phyloP scores from a whole-genome alignment of 2,797 vertebrate genomes.

The Atherinosoma microstoma region DNA sequence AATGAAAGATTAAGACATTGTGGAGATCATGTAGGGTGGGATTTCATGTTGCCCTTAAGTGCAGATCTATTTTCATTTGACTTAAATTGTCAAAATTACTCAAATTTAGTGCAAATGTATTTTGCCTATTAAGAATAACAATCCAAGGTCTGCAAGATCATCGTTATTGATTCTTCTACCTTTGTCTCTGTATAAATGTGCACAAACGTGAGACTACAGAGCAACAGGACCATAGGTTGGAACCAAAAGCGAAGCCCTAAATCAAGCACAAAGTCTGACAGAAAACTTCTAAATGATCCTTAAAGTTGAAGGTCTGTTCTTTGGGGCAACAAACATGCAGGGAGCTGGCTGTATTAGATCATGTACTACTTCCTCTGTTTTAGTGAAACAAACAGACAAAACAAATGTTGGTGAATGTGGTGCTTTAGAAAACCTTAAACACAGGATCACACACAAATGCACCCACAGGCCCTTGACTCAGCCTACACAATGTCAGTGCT shows the following conservation, averaged over 20 bases:
- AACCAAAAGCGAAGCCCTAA: slow-evolving; percentile 3
- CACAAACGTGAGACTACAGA: slow-evolving; percentile 3
- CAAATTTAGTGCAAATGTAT: slow-evolving; percentile 29
- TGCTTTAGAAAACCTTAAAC: slow-evolving; percentile 78
- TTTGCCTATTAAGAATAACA: slow-evolving; percentile 11
- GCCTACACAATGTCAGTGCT: slow-evolving; percentile 58
- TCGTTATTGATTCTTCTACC: slow-evolving; percentile 23
- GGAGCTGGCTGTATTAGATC: slow-evolving; percentile 61
- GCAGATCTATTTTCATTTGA: slow-evolving; percentile 50
- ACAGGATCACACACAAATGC: slow-evolving; percentile 38
- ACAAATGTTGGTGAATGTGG: slow-evolving; percentile 77
- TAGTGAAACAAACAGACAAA: slow-evolving; percentile 67
- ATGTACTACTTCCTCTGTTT: slow-evolving; percentile 74
- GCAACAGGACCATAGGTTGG: neutral
- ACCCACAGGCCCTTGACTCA: slow-evolving; percentile 22
- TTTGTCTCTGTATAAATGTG: slow-evolving; percentile 25
- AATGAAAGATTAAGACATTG: slow-evolving; percentile 37
- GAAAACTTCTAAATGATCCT: neutral
- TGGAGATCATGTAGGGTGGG: slow-evolving; percentile 43
- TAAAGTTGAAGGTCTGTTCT: slow-evolving; percentile 54
- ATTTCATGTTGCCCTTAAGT: slow-evolving; percentile 68
- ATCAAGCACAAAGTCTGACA: slow-evolving; percentile 11
- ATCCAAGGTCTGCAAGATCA: slow-evolving; percentile 14
- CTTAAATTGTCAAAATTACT: neutral
- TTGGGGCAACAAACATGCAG: slow-evolving; percentile 65